Evolutionary conservation across 2,888 invertebrate genomes (phyloP), one percentile per base, ranked within the genome.

Genomic region (Cheilosia vernalis): DNA sequence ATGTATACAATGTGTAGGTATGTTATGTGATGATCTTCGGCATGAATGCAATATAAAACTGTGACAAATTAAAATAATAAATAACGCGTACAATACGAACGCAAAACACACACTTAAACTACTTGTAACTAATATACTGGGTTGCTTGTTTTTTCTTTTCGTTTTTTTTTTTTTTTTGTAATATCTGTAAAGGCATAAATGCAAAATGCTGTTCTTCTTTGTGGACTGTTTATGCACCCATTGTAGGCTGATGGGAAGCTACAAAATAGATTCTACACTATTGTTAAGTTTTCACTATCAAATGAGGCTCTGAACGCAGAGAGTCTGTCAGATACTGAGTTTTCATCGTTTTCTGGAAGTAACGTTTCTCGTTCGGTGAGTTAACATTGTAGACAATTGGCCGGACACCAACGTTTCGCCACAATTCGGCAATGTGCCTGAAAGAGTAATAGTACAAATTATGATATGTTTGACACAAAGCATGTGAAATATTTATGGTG

Each of bases 341-440:
- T 88, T 92, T 92, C 90, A 92, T 91, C 5, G 91, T 91, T 87
- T 91, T 91, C 87, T 92, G 92, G 88, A 92, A 92, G 87, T 92
- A 92, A 24, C 92, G 91, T 87, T 92, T 92, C 88, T 92, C 92
- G 88, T 92, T 92, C 61, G 92, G 92, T 67, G 92, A 92, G 88
- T 92, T 92, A 2, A 92, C 92, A 88, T 91, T 91, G 73, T 92
- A 92, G 13, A 92, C 92, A 70, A 92, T 90, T 56, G 92, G 92
- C 67, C 92, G 91, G 6, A 92, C 92, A 67, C 91, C 92, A 60
- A 91, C 91, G 88, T 92, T 91, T 58, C 92, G 90, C 92, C 92
- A 92, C 19, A 92, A 81, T 81, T 92, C 92, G 37, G 91, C 91
- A 76, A 92, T 91, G 83, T 92, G 92, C 49, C 92, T 92, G 78